These are phyloP conservation scores for Pelecanus crispus DNA, from an alignment of 2,113 vertebrate genomes.

Conservation along the genomic window DNA sequence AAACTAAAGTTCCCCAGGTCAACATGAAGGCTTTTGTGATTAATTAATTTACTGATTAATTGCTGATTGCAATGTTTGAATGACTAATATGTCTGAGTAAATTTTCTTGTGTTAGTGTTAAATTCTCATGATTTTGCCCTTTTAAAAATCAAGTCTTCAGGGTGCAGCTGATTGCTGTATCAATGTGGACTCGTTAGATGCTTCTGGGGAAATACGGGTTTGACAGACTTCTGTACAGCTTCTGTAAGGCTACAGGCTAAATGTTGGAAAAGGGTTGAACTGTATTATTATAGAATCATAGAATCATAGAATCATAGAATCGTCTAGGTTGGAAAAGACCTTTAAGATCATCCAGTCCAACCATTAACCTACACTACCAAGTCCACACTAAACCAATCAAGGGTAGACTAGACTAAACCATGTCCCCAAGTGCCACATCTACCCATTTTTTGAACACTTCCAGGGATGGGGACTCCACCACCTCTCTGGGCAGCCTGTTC, in stretches of 20 bases:
- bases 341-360: too few species aligned
- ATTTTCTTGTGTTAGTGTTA: neutral
- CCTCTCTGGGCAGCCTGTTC: too few species aligned
- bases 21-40: neutral
- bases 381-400: too few species aligned
- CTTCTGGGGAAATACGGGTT: neutral
- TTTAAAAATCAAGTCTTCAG: neutral
- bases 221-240: neutral
- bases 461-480: too few species aligned
- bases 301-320: too few species aligned
- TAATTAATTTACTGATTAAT: neutral
- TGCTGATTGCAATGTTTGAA: neutral
- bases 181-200: neutral
- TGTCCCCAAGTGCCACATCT: too few species aligned
- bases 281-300: too few species aligned
- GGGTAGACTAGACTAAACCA: too few species aligned
- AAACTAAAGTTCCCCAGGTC: neutral
- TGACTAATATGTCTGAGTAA: neutral
- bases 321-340: too few species aligned
- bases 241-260: neutral
- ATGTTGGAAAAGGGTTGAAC: neutral
- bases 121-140: neutral
- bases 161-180: neutral
- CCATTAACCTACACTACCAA: too few species aligned
- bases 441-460: too few species aligned